Base-by-base conservation (phyloP, 2,797 vertebrate species). In the Enteromius mattozi region DNA sequence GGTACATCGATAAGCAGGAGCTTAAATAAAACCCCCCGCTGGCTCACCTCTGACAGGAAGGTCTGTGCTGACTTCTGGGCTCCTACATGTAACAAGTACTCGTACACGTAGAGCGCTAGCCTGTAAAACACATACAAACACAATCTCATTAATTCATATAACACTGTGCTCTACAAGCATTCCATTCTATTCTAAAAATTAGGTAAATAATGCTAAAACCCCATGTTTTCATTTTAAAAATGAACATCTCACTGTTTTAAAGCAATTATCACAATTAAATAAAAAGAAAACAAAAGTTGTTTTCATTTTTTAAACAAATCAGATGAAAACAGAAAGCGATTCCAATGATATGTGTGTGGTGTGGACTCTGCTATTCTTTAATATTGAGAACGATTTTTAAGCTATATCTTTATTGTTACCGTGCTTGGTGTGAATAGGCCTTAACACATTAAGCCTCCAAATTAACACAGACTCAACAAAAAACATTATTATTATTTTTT, bases 1-100 rank as follows among this genome's bases (percentile, higher is more conserved):
- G 76, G 65, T 61, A 68, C 82, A 65, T 54, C 49, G 59, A 78
- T 72, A 56, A 59, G 75, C 51, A 30, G 75, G 6, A 69, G 42
- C 65, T 77, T 66, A 70, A 70, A 83, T 69, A 84, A 14, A 56
- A 45, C 42, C 56, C 35, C 33, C 30, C 45, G 45, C 49, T 51
- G 16, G 49, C 96, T 96, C 93, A 98, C 97, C 97, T 98, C 97
- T 0, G 97, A 99, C 81, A 99, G 92, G 92, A 99, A 99, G 90
- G 97, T 99, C 97, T 99, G 97, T 88, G 97, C 97, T 0, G 97
- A 98, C 93, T 98, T 98, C 95, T 98, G 97, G 81, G 97, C 97
- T 80, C 97, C 97, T 40, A 98, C 95, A 72, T 98, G 97, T 90
- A 99, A 96, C 89, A 99, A 94, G 94, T 99, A 99, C 93, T 98